Evolutionary conservation across 1,140 invertebrate genomes (phyloP).

Genomic region (Bombus sibiricus): DNA sequence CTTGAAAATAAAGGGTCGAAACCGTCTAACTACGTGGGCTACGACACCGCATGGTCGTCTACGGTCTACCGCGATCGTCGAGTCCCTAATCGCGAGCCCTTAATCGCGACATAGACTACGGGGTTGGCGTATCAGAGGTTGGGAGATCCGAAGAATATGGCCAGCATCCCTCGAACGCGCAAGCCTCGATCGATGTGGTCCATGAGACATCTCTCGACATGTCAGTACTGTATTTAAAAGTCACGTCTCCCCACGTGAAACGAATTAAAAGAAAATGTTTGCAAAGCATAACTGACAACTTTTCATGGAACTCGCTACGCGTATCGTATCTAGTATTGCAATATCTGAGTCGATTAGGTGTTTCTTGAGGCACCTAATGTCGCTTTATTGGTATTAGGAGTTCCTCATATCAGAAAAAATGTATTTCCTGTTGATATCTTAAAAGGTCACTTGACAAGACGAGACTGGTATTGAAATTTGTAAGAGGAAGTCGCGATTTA

Average conservation of each 20-base stretch:
- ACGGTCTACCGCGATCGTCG: conserved; percentile 59
- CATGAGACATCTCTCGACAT: conserved; percentile 53
- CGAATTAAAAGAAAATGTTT: neutral
- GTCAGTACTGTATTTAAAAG: conserved; percentile 39
- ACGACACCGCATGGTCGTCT: conserved; percentile 67
- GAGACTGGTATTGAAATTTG: neutral
- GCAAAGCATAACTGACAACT: too few species aligned
- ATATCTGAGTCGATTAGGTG: neutral
- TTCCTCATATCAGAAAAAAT: neutral
- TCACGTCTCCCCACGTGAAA: conserved; percentile 8
- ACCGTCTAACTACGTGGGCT: conserved; percentile 60
- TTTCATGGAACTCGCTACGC: neutral
- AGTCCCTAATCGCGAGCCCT: conserved; percentile 65
- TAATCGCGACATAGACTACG: conserved; percentile 74
- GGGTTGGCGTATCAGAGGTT: conserved; percentile 63
- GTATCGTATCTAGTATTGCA: too few species aligned
- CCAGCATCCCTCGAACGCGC: conserved; percentile 70
- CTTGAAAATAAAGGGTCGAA: conserved; percentile 36
- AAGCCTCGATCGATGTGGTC: conserved; percentile 75
- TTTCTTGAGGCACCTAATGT: neutral
- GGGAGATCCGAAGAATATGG: conserved; percentile 69
- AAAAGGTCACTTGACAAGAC: neutral
- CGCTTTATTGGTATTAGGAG: neutral
- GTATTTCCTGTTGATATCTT: neutral
- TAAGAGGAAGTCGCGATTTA: neutral